These are phyloP conservation scores for Argyresthia albistria DNA, from an alignment of 2,888 invertebrate genomes.

Conservation along the genomic window DNA sequence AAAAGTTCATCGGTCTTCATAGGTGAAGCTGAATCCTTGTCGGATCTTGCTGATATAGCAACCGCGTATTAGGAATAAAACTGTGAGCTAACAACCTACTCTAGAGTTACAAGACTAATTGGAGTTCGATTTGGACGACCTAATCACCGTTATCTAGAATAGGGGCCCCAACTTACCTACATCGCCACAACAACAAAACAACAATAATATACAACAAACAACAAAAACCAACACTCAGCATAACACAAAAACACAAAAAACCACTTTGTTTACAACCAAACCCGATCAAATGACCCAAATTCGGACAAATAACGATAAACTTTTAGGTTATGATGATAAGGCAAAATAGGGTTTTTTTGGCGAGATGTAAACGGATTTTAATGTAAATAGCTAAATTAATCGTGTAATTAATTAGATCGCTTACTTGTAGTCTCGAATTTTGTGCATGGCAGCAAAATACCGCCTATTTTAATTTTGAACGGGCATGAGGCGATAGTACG, in stretches of 20 bases:
- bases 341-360: constrained; percentile 20
- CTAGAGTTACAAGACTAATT: too few species aligned
- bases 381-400: constrained; percentile 1
- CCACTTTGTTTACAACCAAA: background rate
- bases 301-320: background rate
- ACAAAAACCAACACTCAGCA: background rate
- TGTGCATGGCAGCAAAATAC: constrained; percentile 62
- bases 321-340: constrained; percentile 52
- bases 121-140: too few species aligned
- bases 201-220: background rate
- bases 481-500: constrained; percentile 58
- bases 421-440: constrained; percentile 63
- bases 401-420: constrained; percentile 13
- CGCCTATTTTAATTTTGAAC: constrained; percentile 55
- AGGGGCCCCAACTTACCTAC: background rate
- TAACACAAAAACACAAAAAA: background rate
- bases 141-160: too few species aligned
- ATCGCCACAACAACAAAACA: too few species aligned
- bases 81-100: too few species aligned
- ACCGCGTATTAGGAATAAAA: too few species aligned
- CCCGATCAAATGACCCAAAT: background rate
- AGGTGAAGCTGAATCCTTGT: too few species aligned
- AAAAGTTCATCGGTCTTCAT: too few species aligned
- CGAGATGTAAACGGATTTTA: background rate
- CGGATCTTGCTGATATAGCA: too few species aligned